Conservation (phyloP, 2,797 vertebrate species). For the Silurus lanzhouensis region DNA sequence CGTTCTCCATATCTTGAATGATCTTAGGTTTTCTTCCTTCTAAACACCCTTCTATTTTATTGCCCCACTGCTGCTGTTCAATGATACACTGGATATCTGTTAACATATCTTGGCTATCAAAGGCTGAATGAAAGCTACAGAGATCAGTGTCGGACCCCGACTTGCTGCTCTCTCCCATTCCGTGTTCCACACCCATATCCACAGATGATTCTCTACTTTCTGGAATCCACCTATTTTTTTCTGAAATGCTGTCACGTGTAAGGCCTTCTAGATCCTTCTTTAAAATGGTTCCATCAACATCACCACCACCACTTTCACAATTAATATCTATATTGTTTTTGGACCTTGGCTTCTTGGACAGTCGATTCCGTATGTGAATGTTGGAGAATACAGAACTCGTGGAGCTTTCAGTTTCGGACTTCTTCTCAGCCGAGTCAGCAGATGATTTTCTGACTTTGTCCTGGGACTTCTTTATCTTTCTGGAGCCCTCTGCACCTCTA, state of each 20-base stretch:
- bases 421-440: slow-evolving; percentile 77
- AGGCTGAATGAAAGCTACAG: slow-evolving; percentile 92
- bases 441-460: slow-evolving; percentile 75
- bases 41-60: neutral
- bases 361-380: slow-evolving; percentile 87
- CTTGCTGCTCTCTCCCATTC: slow-evolving; percentile 68
- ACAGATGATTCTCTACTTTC: slow-evolving; percentile 67
- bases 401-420: slow-evolving; percentile 82
- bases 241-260: slow-evolving; percentile 78
- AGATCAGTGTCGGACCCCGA: slow-evolving; percentile 92
- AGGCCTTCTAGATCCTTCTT: slow-evolving; percentile 70
- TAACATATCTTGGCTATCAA: slow-evolving; percentile 88
- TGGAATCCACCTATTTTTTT: slow-evolving; percentile 66
- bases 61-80: slow-evolving; percentile 73
- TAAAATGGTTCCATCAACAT: slow-evolving; percentile 67
- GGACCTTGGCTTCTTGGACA: slow-evolving; percentile 80
- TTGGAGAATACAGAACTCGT: slow-evolving; percentile 89
- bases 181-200: slow-evolving; percentile 75
- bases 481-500: slow-evolving; percentile 76
- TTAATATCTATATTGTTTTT: slow-evolving; percentile 80
- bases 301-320: slow-evolving; percentile 63
- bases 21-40: slow-evolving; percentile 11
- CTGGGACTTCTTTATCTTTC: slow-evolving; percentile 81
- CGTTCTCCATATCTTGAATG: slow-evolving; percentile 5
- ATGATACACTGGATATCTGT: slow-evolving; percentile 91